A percentile compares a stretch with the other conserved stretches of the same genome.
phyloP scores from a whole-genome alignment of 2,113 vertebrate genomes.

The Gila orcuttii region DNA sequence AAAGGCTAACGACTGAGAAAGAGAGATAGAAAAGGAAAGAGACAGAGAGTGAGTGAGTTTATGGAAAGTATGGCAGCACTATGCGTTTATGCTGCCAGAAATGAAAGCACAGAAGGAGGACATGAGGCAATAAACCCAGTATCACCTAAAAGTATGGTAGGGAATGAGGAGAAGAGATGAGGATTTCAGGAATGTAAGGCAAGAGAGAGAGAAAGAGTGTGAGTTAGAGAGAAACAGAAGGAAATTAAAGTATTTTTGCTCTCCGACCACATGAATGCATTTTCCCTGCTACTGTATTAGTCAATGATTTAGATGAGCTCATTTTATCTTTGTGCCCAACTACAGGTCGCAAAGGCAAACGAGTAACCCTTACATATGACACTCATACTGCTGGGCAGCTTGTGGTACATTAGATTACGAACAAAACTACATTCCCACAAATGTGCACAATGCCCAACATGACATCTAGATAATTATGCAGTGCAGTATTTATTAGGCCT shows the following conservation, averaged over 20 bases:
- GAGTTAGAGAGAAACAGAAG: not conserved
- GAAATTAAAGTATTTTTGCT: not conserved
- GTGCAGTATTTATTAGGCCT: not conserved
- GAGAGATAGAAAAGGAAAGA: conserved; percentile 1
- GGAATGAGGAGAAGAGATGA: not conserved
- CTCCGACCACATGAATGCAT: not conserved
- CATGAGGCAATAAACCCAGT: conserved; percentile 4
- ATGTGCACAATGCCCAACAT: not conserved
- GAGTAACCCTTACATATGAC: not conserved
- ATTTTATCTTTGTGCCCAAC: not conserved
- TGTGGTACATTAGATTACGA: not conserved
- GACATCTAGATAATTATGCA: not conserved
- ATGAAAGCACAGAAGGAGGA: conserved; percentile 46
- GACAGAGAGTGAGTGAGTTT: conserved; percentile 45
- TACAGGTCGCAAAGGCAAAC: not conserved
- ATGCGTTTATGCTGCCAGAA: conserved; percentile 40
- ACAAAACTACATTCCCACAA: not conserved
- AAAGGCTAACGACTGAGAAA: not conserved
- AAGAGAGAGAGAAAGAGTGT: not conserved
- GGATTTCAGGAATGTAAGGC: not conserved
- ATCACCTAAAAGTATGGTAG: not conserved
- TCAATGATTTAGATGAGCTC: not conserved
- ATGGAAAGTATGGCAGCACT: conserved; percentile 58
- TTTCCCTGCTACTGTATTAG: not conserved
- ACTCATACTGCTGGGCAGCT: not conserved